phyloP scores from a whole-genome alignment of 2,113 vertebrate genomes.

The Equus quagga region DNA sequence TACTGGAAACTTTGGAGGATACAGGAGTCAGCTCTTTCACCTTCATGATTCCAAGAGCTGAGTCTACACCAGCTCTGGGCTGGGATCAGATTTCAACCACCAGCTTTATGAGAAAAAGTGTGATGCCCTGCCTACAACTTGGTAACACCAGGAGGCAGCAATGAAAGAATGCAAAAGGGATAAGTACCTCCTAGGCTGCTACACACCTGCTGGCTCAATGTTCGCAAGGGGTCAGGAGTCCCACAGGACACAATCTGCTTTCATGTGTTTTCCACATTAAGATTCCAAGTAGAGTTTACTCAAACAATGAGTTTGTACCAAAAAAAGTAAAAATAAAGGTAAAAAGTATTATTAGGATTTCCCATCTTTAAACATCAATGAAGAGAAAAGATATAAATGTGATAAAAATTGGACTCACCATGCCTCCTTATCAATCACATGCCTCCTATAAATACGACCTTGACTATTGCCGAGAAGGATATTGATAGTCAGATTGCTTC shows the following conservation, averaged over 20 bases:
- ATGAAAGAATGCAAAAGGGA: not conserved
- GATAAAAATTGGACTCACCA: not conserved
- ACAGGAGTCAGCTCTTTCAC: not conserved
- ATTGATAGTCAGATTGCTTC: not conserved
- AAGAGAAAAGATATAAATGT: not conserved
- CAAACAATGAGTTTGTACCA: not conserved
- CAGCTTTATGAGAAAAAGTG: not conserved
- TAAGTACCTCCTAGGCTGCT: not conserved
- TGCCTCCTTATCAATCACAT: not conserved
- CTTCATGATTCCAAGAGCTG: not conserved
- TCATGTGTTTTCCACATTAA: not conserved
- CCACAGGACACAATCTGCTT: not conserved
- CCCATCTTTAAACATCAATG: not conserved
- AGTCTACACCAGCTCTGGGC: not conserved
- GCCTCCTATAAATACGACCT: not conserved
- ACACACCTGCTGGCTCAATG: too few species aligned
- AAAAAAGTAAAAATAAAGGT: not conserved
- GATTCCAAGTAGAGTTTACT: slow-evolving; percentile 24
- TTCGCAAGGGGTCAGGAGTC: not conserved
- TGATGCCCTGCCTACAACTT: not conserved
- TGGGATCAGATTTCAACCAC: not conserved
- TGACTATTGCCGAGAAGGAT: not conserved
- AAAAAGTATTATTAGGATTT: not conserved
- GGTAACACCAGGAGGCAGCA: not conserved
- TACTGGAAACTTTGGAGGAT: not conserved